Evolutionary conservation across 2,113 vertebrate genomes (phyloP).

Genomic region (Nymphicus hollandicus): DNA sequence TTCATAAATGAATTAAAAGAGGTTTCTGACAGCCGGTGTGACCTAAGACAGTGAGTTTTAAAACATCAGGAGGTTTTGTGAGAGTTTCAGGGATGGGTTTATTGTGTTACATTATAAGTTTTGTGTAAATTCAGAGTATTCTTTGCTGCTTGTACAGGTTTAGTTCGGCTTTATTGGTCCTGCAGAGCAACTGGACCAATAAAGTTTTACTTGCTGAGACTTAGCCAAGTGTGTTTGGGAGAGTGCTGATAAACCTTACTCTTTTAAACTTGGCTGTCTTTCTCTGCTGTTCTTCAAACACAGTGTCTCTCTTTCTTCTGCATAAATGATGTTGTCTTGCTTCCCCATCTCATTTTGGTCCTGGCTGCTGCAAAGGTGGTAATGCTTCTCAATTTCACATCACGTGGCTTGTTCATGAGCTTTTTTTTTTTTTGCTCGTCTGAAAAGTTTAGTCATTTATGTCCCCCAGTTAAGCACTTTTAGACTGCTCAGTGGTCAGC

Average conservation of each 20-base stretch:
- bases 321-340: background rate
- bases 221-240: background rate
- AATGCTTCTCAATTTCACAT: background rate
- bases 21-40: background rate
- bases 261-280: background rate
- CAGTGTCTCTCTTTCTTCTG: background rate
- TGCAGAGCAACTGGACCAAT: background rate
- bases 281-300: background rate
- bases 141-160: background rate
- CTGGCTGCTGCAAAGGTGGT: background rate
- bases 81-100: background rate
- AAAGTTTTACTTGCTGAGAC: background rate
- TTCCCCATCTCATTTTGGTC: background rate
- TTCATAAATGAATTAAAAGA: background rate
- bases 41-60: background rate
- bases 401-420: accelerated
- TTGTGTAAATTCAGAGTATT: background rate
- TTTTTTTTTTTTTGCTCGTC: background rate
- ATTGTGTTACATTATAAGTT: background rate
- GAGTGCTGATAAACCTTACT: background rate
- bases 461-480: background rate
- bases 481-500: background rate
- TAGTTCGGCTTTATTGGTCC: background rate
- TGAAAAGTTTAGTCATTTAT: background rate
- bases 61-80: background rate